phyloP scores from a whole-genome alignment of 2,888 invertebrate species.

The Eupeodes luniger region DNA sequence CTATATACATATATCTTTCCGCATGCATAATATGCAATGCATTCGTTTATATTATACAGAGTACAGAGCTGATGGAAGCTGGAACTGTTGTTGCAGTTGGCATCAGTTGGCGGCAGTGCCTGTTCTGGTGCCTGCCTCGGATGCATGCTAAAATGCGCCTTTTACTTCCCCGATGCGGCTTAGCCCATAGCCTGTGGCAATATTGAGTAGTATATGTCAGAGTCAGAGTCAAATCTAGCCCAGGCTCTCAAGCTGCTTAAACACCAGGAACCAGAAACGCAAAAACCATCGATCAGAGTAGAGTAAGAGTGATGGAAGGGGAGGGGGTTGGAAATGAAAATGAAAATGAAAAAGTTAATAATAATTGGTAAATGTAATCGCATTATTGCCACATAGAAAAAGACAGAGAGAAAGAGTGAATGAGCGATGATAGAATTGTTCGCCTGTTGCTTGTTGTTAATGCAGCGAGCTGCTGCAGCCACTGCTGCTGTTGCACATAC shows the following conservation, averaged over 20 bases:
- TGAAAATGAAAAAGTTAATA: constrained; percentile 66
- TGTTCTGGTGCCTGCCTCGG: neutral
- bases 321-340: neutral
- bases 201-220: constrained; percentile 52
- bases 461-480: constrained; percentile 26
- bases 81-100: constrained; percentile 42
- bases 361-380: constrained; percentile 76
- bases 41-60: constrained; percentile 8
- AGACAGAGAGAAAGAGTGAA: constrained; percentile 34
- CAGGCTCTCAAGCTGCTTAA: neutral
- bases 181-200: constrained; percentile 58
- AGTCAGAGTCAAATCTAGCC: neutral
- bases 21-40: constrained; percentile 74
- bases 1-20: constrained; percentile 52
- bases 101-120: constrained; percentile 36
- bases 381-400: constrained; percentile 74
- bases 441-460: constrained; percentile 55
- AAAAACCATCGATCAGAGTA: constrained; percentile 53
- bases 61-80: constrained; percentile 38
- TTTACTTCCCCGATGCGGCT: constrained; percentile 74
- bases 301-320: neutral
- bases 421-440: constrained; percentile 76
- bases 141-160: constrained; percentile 40
- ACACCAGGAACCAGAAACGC: constrained; percentile 7
- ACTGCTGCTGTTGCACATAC: constrained; percentile 32